Conservation (phyloP, 2,113 vertebrate species). For the Mystacornis crossleyi region DNA sequence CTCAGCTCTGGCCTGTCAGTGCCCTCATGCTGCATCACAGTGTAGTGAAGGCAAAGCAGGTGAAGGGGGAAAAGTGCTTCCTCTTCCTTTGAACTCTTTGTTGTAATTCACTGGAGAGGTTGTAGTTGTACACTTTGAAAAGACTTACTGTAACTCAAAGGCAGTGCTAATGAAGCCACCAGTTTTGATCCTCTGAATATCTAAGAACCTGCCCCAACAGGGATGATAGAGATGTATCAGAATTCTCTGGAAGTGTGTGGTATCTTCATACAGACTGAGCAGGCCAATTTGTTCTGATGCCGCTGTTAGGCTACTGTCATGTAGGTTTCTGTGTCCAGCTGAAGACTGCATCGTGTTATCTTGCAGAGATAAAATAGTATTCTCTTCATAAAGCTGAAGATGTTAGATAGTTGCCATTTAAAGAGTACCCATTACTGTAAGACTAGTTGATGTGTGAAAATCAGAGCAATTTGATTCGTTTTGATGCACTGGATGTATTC, state of each 20-base stretch:
- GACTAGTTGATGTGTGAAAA: neutral
- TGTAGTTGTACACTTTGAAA: neutral
- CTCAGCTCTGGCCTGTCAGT: neutral
- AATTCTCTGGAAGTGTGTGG: neutral
- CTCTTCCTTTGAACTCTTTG: neutral
- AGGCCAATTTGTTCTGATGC: neutral
- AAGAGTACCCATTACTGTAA: neutral
- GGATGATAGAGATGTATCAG: neutral
- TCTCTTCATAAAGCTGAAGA: neutral
- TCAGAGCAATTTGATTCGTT: neutral
- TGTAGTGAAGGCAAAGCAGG: neutral
- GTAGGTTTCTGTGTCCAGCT: neutral
- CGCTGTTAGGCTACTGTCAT: neutral
- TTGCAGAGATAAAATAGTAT: neutral
- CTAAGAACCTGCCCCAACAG: neutral
- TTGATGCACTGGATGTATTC: neutral
- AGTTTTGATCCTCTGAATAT: neutral
- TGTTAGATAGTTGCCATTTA: neutral
- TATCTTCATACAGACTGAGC: neutral
- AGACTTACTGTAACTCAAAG: neutral
- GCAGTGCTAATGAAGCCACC: neutral
- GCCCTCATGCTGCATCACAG: fast-evolving
- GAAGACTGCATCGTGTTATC: neutral
- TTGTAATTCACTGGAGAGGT: neutral
- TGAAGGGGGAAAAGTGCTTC: neutral